Evolutionary conservation across 2,888 invertebrate species (phyloP).

Genomic region (Epistrophe eligans): DNA sequence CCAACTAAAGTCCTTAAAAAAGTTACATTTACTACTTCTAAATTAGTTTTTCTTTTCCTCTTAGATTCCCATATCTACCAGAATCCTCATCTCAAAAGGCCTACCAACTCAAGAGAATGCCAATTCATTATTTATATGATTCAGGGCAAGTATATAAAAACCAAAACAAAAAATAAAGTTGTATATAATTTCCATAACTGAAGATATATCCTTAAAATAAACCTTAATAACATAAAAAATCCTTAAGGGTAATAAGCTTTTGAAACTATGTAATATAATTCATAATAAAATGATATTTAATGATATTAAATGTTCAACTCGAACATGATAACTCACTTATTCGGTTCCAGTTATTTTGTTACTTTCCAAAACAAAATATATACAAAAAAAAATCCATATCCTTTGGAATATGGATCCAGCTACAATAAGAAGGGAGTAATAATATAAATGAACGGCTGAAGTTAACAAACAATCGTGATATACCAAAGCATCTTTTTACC

Average conservation of each 20-base stretch:
- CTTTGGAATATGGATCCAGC: neutral
- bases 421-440: slow-evolving; percentile 29
- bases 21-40: neutral
- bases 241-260: neutral
- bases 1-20: neutral
- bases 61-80: neutral
- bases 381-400: neutral
- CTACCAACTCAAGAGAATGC: neutral
- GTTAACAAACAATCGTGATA: slow-evolving; percentile 20
- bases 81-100: neutral
- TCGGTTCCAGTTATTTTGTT: slow-evolving; percentile 37
- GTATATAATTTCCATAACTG: neutral
- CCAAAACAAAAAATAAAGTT: neutral
- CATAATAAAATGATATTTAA: slow-evolving; percentile 22
- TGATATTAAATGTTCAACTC: slow-evolving; percentile 9
- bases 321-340: slow-evolving; percentile 54
- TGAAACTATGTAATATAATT: neutral
- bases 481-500: slow-evolving; percentile 35
- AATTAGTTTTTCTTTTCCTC: no score
- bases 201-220: neutral
- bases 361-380: slow-evolving; percentile 10
- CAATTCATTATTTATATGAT: neutral
- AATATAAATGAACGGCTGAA: slow-evolving; percentile 43
- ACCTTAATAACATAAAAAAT: neutral
- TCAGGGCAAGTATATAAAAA: no score